Evolutionary conservation across 37 sponge, comb jelly and placozoan genomes (phyloP).

Genomic region (Halichondria panicea): DNA sequence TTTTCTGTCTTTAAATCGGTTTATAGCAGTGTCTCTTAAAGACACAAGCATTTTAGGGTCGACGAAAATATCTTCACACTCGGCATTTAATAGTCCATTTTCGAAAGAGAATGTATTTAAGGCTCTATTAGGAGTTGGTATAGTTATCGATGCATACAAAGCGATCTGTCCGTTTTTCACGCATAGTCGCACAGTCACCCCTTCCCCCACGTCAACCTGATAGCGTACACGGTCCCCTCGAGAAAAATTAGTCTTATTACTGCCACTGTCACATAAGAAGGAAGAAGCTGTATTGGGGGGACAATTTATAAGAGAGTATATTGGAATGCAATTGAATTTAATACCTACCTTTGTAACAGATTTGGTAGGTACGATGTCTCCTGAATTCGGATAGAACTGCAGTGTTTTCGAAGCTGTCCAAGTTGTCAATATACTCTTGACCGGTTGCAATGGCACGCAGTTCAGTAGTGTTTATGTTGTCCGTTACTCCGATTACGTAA

Average conservation of each 20-base stretch:
- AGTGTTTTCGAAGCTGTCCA: not conserved
- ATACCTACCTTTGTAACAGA: conserved; percentile 11
- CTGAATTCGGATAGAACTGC: not conserved
- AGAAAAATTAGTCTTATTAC: not conserved
- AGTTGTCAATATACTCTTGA: not conserved
- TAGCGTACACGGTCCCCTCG: not conserved
- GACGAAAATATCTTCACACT: not conserved
- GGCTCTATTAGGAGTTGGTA: not conserved
- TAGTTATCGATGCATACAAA: conserved; percentile 6
- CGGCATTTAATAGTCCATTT: not conserved
- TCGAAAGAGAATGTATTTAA: not conserved
- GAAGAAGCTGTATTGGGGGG: not conserved
- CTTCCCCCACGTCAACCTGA: not conserved
- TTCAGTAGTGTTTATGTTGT: not conserved
- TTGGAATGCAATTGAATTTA: not conserved
- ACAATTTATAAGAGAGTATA: not conserved
- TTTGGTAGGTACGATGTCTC: not conserved
- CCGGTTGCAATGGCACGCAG: conserved; percentile 5
- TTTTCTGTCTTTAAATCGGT: not conserved
- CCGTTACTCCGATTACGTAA: conserved; percentile 16
- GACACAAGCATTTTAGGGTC: not conserved
- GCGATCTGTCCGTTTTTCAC: not conserved
- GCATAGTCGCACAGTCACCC: conserved; percentile 1
- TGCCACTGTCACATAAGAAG: not conserved
- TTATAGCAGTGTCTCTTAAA: not conserved